These are phyloP conservation scores for Apotomis capreana DNA, from an alignment of 2,888 invertebrate species.

Conservation along the genomic window DNA sequence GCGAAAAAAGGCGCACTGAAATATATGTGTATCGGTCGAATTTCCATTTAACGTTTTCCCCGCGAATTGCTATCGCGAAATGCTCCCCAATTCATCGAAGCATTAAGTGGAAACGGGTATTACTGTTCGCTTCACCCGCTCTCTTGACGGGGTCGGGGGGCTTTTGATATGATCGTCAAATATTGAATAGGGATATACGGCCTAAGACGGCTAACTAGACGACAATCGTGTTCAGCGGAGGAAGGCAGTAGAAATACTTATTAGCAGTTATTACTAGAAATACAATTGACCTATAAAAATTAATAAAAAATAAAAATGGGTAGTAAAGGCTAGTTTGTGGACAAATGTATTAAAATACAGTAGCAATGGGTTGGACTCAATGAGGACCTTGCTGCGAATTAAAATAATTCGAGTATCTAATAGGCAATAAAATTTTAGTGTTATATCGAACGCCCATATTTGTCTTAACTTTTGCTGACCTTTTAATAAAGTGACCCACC, in stretches of 20 bases:
- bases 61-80: conserved; percentile 56
- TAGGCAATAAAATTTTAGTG: no score
- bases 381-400: no score
- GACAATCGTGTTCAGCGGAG: conserved; percentile 19
- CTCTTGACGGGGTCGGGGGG: conserved; percentile 57
- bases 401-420: no score
- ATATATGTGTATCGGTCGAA: conserved; percentile 53
- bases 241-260: background rate
- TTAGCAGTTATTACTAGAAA: no score
- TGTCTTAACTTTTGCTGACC: no score
- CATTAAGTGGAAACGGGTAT: conserved; percentile 70
- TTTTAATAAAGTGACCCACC: no score
- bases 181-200: conserved; percentile 60
- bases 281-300: background rate
- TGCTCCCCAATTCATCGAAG: conserved; percentile 63
- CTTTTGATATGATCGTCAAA: conserved; percentile 64
- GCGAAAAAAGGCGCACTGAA: conserved; percentile 43
- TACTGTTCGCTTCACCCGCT: conserved; percentile 66
- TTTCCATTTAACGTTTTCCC: conserved; percentile 62
- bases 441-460: no score
- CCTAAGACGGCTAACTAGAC: conserved; percentile 36
- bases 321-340: no score
- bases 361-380: no score
- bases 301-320: no score
- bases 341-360: no score